Percentiles rank a stretch among this genome's conserved stretches.
These are phyloP conservation scores for Oostethus manadensis DNA, from an alignment of 2,113 vertebrate genomes.

Conservation along the genomic window DNA sequence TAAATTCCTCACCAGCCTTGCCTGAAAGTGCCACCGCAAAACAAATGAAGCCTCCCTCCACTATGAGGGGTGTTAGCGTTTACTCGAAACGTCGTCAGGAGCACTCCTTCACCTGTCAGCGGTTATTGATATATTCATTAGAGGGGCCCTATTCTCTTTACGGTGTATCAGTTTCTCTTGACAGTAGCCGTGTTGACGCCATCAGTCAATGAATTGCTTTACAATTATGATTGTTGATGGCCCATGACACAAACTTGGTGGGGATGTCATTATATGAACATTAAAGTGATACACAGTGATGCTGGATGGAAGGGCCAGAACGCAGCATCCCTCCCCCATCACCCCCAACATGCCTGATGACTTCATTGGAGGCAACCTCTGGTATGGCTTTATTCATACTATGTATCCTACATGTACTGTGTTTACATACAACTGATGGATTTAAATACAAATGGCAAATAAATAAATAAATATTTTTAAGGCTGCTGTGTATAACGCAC, in stretches of 20 bases:
- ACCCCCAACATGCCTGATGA: conserved; percentile 18
- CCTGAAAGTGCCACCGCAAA: conserved; percentile 47
- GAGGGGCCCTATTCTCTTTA: conserved; percentile 70
- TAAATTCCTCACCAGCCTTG: conserved; percentile 30
- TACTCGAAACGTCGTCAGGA: conserved; percentile 71
- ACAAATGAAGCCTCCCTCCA: conserved; percentile 59
- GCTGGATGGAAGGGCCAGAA: conserved; percentile 56
- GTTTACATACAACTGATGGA: conserved; percentile 9
- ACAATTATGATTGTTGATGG: conserved; percentile 84
- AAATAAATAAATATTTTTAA: no score
- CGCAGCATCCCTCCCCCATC: conserved; percentile 38
- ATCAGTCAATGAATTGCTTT: conserved; percentile 81
- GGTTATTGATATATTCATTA: conserved; percentile 84
- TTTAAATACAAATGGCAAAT: no score
- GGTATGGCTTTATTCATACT: conserved; percentile 32
- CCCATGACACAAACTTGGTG: conserved; percentile 77
- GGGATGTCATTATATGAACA: conserved; percentile 79
- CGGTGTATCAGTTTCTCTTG: conserved; percentile 75
- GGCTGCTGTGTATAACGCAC: no score
- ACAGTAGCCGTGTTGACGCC: conserved; percentile 75
- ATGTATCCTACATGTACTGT: conserved; percentile 13
- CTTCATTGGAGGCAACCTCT: conserved; percentile 50
- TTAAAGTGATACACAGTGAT: conserved; percentile 77
- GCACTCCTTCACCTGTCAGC: conserved; percentile 77
- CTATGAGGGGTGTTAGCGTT: conserved; percentile 64